phyloP scores from a whole-genome alignment of 2,113 vertebrate genomes.

The Serranochromis macrocephalus region DNA sequence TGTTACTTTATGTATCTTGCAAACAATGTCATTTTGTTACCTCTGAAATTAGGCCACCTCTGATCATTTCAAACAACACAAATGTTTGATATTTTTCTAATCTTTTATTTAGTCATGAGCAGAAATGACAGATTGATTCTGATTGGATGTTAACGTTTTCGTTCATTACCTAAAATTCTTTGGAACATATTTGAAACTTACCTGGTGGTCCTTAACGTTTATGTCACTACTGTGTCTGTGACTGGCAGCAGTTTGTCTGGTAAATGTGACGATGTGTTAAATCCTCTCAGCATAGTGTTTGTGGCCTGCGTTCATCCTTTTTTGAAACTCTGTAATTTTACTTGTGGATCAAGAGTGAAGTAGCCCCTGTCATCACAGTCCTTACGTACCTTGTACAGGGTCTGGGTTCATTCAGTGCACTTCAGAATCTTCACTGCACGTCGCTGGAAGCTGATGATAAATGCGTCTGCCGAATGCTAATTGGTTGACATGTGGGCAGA shows the following conservation, averaged over 20 bases:
- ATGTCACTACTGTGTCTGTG: neutral
- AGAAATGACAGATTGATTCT: neutral
- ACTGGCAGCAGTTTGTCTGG: neutral
- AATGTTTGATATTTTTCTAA: neutral
- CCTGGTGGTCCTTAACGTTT: fast-evolving
- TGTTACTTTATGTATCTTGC: neutral
- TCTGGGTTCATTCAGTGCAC: neutral
- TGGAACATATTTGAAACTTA: neutral
- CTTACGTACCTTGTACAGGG: neutral
- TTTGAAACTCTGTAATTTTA: neutral
- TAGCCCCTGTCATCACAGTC: neutral
- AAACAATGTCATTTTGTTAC: neutral
- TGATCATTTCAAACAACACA: neutral
- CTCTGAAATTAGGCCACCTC: neutral
- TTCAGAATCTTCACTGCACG: neutral
- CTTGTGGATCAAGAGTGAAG: neutral
- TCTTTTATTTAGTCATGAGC: fast-evolving
- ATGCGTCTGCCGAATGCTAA: neutral
- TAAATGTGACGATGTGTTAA: neutral
- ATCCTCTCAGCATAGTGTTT: neutral
- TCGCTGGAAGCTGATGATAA: neutral
- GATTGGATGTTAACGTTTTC: fast-evolving
- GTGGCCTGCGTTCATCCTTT: neutral
- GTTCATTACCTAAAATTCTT: neutral
- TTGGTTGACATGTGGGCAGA: neutral